Base-by-base conservation (phyloP, 2,888 invertebrate species). In the Taphrorychus bicolor region DNA sequence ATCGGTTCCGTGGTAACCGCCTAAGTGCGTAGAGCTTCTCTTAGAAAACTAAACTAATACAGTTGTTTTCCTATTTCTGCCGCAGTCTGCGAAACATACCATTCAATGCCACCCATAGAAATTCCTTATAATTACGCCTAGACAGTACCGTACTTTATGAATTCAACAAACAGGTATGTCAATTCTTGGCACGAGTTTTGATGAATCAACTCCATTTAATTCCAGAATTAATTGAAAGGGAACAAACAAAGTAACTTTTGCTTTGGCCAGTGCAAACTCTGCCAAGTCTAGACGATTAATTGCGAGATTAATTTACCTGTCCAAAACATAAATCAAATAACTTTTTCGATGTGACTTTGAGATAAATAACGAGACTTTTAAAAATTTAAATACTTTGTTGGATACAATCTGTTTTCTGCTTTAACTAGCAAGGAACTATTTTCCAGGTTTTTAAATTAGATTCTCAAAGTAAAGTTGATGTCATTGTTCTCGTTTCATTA, bases 221-320 rank as follows among this genome's bases (percentile, higher is more conserved):
- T 48, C 48, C 48, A 48, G 18, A 48, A 48, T 48, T 48, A 48
- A 48, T 48, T 48, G 48, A 48, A 32, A 32, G 48, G 48, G 48
- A 48, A 48, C 16, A 19, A 14, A 9, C 48, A 48, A 16, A 48
- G 18, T 19, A 48, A 16, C 48, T 9, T 32, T 32, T 11, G 32
- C 32, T 32, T 1, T 48, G 16, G 16, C 48, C 16, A 2, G 14
- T 48, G 11, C 18, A 48, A 17, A 48, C 48, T 19, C 18, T 48
- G 48, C 48, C 48, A 48, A 48, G 48, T 48, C 48, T 48, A 48
- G 48, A 48, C 48, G 48, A 48, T 48, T 48, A n/a, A n/a, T n/a
- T n/a, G n/a, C n/a, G n/a, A n/a, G n/a, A n/a, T n/a, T n/a, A 48
- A 48, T 48, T 48, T 48, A 19, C 48, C 18, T 48, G 48, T 9